phyloP scores from a whole-genome alignment of 2,888 invertebrate species.

The Hyppa rectilinea region DNA sequence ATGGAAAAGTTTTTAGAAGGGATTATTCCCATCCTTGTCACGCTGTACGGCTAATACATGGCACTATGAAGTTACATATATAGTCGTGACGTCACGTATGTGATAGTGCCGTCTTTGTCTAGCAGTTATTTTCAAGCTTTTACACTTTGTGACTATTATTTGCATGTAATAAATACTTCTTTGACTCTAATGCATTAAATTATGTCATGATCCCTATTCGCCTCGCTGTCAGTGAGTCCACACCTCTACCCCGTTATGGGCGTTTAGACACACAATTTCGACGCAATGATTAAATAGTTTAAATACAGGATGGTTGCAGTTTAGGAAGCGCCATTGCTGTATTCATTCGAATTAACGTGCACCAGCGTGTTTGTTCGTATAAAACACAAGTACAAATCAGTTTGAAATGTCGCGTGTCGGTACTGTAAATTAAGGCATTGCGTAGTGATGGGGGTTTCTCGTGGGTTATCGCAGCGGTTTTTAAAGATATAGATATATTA shows the following conservation, averaged over 20 bases:
- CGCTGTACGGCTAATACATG: too few relatives aligned
- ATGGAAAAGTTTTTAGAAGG: too few relatives aligned
- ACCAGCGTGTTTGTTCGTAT: conserved; percentile 10
- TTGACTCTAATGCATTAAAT: too few relatives aligned
- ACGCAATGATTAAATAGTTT: conserved; percentile 77
- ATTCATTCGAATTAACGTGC: conserved; percentile 48
- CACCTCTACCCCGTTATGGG: conserved; percentile 56
- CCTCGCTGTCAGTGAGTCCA: conserved; percentile 37
- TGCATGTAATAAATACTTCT: too few relatives aligned
- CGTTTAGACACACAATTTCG: conserved; percentile 69
- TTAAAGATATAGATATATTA: neutral
- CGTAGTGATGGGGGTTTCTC: neutral
- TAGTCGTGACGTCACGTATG: too few relatives aligned
- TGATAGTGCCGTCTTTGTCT: too few relatives aligned
- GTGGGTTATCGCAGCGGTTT: neutral
- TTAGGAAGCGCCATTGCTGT: conserved; percentile 65
- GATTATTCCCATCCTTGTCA: too few relatives aligned
- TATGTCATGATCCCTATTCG: too few relatives aligned
- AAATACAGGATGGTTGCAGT: conserved; percentile 68
- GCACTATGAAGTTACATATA: too few relatives aligned
- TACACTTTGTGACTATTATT: too few relatives aligned
- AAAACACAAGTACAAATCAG: conserved; percentile 1
- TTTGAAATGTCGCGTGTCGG: neutral
- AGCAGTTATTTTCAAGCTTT: too few relatives aligned
- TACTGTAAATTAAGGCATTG: neutral